Conservation (phyloP, 2,888 invertebrate species). For the Conops quadrifasciatus region DNA sequence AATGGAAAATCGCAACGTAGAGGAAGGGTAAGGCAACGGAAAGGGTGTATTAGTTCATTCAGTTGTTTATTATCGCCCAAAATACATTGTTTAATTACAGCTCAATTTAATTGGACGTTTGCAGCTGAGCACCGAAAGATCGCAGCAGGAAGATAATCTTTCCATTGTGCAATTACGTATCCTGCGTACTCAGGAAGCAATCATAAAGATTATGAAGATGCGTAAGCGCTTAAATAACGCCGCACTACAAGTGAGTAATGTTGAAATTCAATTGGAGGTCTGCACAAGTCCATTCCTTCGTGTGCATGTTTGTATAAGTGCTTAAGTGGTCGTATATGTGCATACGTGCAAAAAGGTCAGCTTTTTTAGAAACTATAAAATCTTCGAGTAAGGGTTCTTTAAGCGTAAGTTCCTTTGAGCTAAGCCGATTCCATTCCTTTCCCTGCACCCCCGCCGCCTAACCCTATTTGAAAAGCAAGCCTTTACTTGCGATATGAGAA, state of each 20-base stretch:
- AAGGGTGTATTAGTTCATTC: not conserved
- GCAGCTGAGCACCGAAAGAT: constrained; percentile 93
- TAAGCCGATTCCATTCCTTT: too few species aligned
- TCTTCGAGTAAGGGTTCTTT: too few species aligned
- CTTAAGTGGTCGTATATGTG: too few species aligned
- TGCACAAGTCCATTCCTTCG: too few species aligned
- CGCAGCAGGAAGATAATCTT: constrained; percentile 97
- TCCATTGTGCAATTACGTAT: constrained; percentile 97
- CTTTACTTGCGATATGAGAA: too few species aligned
- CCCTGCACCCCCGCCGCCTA: too few species aligned
- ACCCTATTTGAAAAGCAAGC: too few species aligned
- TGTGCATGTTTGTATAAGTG: not conserved
- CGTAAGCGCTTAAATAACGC: constrained; percentile 93
- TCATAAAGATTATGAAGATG: constrained; percentile 99
- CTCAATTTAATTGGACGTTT: constrained; percentile 95
- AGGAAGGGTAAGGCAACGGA: constrained; percentile 82
- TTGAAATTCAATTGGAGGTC: too few species aligned
- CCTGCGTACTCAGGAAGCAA: constrained; percentile 93
- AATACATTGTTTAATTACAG: constrained; percentile 53
- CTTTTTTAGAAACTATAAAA: too few species aligned
- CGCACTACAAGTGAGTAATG: constrained; percentile 78
- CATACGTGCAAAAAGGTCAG: too few species aligned
- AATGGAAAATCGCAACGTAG: constrained; percentile 93
- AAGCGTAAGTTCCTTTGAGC: too few species aligned
- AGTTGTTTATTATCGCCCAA: not conserved